phyloP scores from a whole-genome alignment of 2,888 invertebrate genomes.

The Stictocephala bisonia region DNA sequence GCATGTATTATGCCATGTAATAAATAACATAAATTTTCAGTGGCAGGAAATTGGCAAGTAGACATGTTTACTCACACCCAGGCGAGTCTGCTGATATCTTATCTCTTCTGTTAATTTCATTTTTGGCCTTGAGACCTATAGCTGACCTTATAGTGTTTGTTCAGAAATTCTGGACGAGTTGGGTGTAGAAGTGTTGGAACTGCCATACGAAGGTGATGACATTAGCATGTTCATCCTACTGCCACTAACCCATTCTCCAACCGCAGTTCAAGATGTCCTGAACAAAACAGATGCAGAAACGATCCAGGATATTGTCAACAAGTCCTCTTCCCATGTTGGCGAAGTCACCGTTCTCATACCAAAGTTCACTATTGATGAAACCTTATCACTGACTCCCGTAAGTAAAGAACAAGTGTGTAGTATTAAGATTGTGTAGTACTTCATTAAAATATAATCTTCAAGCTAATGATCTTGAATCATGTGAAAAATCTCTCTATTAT shows the following conservation, averaged over 20 bases:
- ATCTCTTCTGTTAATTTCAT: no score
- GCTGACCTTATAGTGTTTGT: no score
- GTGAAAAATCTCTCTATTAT: no score
- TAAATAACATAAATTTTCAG: no score
- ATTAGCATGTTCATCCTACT: conserved; percentile 87
- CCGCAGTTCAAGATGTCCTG: conserved; percentile 75
- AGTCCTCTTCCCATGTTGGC: conserved; percentile 73
- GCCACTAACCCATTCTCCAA: conserved; percentile 74
- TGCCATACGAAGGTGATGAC: conserved; percentile 86
- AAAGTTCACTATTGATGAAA: conserved; percentile 82
- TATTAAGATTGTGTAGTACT: background rate
- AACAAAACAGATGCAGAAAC: conserved; percentile 76
- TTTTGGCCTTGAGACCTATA: no score
- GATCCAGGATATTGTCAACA: conserved; percentile 72
- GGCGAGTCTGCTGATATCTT: no score
- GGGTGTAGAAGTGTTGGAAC: conserved; percentile 82
- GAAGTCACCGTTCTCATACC: conserved; percentile 85
- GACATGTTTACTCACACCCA: no score
- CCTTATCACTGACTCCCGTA: conserved; percentile 74
- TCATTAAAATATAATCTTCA: no score
- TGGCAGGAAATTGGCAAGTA: no score
- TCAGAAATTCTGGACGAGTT: conserved; percentile 80
- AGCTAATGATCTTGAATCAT: no score
- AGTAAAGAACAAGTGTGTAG: conserved; percentile 61
- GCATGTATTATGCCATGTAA: no score